Evolutionary conservation across 2,888 invertebrate species (phyloP).

Genomic region (Drosophila cognata): DNA sequence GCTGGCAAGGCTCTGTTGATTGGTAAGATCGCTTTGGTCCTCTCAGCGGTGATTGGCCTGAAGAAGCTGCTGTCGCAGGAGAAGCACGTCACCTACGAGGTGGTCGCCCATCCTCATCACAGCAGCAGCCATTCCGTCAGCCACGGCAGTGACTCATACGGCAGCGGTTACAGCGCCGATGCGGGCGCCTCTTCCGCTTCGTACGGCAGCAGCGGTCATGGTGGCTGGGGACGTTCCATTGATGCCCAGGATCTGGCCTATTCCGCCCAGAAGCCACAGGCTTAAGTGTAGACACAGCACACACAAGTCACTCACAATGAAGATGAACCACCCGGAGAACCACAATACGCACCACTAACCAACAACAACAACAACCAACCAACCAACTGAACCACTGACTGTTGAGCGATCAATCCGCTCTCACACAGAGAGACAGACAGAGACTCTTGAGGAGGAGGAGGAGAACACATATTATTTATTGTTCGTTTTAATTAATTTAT

Average conservation of each 20-base stretch:
- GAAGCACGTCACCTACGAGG: constrained; percentile 95
- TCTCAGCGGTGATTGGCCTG: constrained; percentile 93
- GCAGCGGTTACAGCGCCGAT: constrained; percentile 87
- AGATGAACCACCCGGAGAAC: constrained; percentile 31
- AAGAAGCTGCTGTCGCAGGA: constrained; percentile 93
- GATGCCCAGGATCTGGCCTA: constrained; percentile 92
- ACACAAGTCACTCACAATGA: constrained; percentile 32
- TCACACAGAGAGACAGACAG: constrained; percentile 27
- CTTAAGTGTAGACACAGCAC: constrained; percentile 64
- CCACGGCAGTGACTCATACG: constrained; percentile 87
- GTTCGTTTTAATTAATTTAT: constrained; percentile 80
- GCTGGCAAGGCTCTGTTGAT: constrained; percentile 94
- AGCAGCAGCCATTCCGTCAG: constrained; percentile 89
- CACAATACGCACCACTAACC: constrained; percentile 34
- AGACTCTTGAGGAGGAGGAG: constrained; percentile 66
- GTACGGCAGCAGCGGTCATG: constrained; percentile 88
- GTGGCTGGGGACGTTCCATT: constrained; percentile 91
- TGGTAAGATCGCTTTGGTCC: constrained; percentile 93
- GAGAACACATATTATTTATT: constrained; percentile 70
- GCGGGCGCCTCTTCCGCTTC: constrained; percentile 87
- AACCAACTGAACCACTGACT: constrained; percentile 48
- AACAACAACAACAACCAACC: constrained; percentile 24
- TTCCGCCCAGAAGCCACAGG: constrained; percentile 89
- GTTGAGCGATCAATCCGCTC: constrained; percentile 53
- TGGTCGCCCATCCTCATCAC: constrained; percentile 94